Percentiles rank a stretch among this genome's conserved stretches.
Evolutionary conservation across 30 jellyfish, hydroid and myxozoan genomes (phyloP).

Genomic region (Aurelia coerulea): DNA sequence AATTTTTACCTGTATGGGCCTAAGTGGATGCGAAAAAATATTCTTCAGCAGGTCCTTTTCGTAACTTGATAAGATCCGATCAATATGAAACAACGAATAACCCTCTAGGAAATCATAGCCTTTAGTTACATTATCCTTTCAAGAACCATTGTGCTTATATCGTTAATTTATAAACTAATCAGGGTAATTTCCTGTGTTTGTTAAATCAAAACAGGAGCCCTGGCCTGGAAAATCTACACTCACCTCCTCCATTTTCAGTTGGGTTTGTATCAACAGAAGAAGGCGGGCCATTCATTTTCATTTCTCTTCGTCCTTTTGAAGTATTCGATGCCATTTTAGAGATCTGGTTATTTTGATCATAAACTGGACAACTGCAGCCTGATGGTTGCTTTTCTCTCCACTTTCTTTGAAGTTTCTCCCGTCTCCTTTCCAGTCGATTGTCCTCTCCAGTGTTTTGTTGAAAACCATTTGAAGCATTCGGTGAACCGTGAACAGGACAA

Average conservation of each 20-base stretch:
- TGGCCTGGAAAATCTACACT: not conserved
- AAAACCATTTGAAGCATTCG: slow-evolving; percentile 42
- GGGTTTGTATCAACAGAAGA: not conserved
- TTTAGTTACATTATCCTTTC: too few species aligned
- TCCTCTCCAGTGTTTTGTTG: slow-evolving; percentile 44
- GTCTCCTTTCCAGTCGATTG: slow-evolving; percentile 76
- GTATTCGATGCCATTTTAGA: slow-evolving; percentile 22
- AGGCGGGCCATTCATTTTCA: slow-evolving; percentile 65
- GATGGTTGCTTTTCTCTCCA: slow-evolving; percentile 72
- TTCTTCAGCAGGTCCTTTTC: too few species aligned
- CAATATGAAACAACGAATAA: too few species aligned
- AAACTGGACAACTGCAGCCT: slow-evolving; percentile 42
- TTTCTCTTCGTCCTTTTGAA: slow-evolving; percentile 36
- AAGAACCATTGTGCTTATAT: too few species aligned
- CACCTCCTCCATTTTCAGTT: slow-evolving; percentile 47
- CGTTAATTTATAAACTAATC: too few species aligned
- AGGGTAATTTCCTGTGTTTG: too few species aligned
- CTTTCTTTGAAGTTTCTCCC: slow-evolving; percentile 85
- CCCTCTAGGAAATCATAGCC: too few species aligned
- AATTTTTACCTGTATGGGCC: too few species aligned
- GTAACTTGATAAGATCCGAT: too few species aligned
- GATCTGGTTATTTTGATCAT: slow-evolving; percentile 1
- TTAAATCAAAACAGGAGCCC: not conserved
- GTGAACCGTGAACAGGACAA: slow-evolving; percentile 89
- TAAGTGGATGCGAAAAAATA: too few species aligned